Conservation (phyloP, 1,140 invertebrate genomes). For the Euura lappo region DNA sequence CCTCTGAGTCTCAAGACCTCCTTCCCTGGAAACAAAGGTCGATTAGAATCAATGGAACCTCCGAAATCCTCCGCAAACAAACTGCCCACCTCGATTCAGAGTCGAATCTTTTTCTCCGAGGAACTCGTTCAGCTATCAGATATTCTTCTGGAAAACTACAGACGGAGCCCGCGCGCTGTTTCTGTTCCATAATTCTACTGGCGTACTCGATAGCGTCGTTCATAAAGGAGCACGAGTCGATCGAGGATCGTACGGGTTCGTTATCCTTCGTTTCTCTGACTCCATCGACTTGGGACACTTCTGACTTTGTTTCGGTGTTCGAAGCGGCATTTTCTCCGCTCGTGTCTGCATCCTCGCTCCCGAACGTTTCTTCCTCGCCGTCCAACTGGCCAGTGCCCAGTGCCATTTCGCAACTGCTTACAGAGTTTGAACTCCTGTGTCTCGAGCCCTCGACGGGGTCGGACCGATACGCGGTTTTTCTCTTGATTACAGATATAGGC, state of each 20-base stretch:
- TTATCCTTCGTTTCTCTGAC: neutral
- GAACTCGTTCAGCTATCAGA: constrained; percentile 18
- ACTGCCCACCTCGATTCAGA: constrained; percentile 38
- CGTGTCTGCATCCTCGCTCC: neutral
- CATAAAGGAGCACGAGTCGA: constrained; percentile 26
- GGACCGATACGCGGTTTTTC: constrained; percentile 23
- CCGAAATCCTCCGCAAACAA: too few relatives aligned
- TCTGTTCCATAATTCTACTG: constrained; percentile 25
- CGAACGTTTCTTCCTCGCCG: constrained; percentile 35
- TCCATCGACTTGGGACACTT: neutral
- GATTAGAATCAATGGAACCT: neutral
- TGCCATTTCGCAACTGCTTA: constrained; percentile 60
- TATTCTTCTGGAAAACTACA: constrained; percentile 11
- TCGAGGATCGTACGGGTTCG: neutral
- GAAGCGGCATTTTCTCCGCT: neutral
- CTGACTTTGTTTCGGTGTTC: neutral
- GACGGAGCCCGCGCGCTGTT: constrained; percentile 32
- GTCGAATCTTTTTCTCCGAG: constrained; percentile 31
- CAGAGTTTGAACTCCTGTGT: constrained; percentile 56
- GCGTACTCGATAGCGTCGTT: constrained; percentile 27
- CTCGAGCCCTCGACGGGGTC: constrained; percentile 36
- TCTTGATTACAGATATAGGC: constrained; percentile 53
- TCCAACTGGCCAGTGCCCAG: constrained; percentile 50
- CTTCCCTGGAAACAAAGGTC: constrained; percentile 23
- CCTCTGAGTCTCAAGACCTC: constrained; percentile 22